Base-by-base conservation (phyloP, 2,888 invertebrate species). In the Drosophila kuntzei region DNA sequence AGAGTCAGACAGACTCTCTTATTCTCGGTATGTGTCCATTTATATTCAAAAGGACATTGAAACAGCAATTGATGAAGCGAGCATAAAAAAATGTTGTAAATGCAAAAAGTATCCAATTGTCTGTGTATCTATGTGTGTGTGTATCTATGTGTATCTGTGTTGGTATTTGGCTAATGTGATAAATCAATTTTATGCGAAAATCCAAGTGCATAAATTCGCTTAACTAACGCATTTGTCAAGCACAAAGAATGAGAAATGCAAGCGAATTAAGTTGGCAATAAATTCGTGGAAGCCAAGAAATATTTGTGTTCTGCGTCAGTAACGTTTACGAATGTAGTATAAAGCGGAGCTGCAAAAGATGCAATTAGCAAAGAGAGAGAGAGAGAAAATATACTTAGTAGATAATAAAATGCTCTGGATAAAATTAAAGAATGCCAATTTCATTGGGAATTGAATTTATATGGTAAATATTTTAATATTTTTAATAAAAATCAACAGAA, bases 171-270 rank as follows among this genome's bases (percentile, higher is more conserved):
- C 69, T 79, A 77, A 79, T 79, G 77, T 71, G 75, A 79, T 79
- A 79, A 79, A 79, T 79, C 75, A 79, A 79, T 79, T 77, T 75
- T 79, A 77, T 79, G 66, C 53, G 77, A 66, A 75, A 74, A 79
- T 75, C 79, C 63, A 63, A 63, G 67, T 54, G 63, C 64, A 79
- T 79, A 77, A 79, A 77, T 79, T 70, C 64, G 63, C 47, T 76
- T 79, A 74, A 79, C 79, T 79, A 79, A 77, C 79, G 75, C 68
- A 79, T 79, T 79, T 79, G 77, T 79, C 77, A 79, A 53, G 60
- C 32, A 12, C 20, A 55, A 62, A 11, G n/a, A 4, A 22, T n/a
- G 20, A 22, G 27, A n/a, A 51, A 34, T 53, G 57, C 50, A 75
- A 49, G 25, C 39, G 66, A 43, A 67, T 76, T 67, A 76, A 73